phyloP scores from a whole-genome alignment of 1,140 invertebrate species.

The Papilio polytes region DNA sequence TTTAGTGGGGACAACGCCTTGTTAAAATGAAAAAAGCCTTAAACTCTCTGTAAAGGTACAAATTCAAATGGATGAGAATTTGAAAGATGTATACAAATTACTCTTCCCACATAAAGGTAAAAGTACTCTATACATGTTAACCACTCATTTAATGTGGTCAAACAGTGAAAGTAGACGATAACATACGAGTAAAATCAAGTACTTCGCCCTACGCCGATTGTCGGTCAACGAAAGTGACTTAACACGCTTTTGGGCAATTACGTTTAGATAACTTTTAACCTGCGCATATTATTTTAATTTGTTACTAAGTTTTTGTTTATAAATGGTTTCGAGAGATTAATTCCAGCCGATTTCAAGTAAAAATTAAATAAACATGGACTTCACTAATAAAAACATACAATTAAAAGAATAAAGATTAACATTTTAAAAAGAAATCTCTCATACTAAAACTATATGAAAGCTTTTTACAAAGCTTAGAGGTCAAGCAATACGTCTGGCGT shows the following conservation, averaged over 20 bases:
- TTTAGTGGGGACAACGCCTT: too few species aligned
- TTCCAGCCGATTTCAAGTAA: neutral
- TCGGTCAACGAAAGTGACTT: constrained; percentile 58
- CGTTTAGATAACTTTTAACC: neutral
- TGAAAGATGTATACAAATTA: too few species aligned
- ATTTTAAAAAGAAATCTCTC: constrained; percentile 13
- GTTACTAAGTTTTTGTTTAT: too few species aligned
- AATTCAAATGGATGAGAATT: neutral
- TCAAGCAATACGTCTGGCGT: constrained; percentile 13
- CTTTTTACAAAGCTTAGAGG: constrained; percentile 24
- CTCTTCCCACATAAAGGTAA: neutral
- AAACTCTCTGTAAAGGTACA: neutral
- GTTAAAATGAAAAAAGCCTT: neutral
- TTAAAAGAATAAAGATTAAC: neutral
- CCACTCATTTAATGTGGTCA: constrained; percentile 22
- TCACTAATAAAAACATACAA: neutral
- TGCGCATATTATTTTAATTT: neutral
- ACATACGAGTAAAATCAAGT: constrained; percentile 37
- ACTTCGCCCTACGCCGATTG: neutral
- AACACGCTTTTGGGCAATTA: constrained; percentile 49
- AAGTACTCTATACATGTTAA: neutral
- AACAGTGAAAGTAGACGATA: constrained; percentile 41
- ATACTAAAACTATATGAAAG: constrained; percentile 29
- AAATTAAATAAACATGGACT: neutral
- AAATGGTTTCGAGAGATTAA: too few species aligned